Base-by-base conservation (phyloP, 2,113 vertebrate species). In the Cynocephalus volans region DNA sequence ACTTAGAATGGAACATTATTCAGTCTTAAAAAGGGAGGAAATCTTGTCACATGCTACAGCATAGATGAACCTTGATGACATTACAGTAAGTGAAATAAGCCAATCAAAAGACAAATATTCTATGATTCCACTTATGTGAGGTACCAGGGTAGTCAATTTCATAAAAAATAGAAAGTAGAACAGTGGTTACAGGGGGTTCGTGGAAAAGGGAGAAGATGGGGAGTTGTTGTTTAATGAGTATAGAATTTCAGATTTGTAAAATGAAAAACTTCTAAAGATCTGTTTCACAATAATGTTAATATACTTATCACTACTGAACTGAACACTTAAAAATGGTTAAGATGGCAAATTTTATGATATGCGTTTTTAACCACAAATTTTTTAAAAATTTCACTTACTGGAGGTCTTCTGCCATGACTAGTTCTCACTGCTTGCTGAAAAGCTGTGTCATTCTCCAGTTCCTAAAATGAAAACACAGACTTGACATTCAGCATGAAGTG, bases 341-440 rank as follows among this genome's bases (percentile, higher is more conserved):
- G 12, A 48, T 33, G 36, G 88, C 33, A 80, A 87, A 75, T n/a
- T 60, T 26, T 73, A 36, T 90, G 54, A 75, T 81, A 62, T 26
- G 5, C 83, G 8, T 15, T 86, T 88, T 81, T 90, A 72, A 85
- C 24, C 10, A 36, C 4, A 64, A 76, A 4, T 41, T 41, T 87
- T 58, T 26, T 50, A 48, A 83, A 72, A 88, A 67, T 93, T 72
- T 75, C 79, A 98, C 99, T 99, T 98, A 99, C 99, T 77, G 99
- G 99, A 58, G 99, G 99, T 98, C 99, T 99, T 98, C 99, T 99
- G 96, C 99, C 99, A 98, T 99, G 99, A 98, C 99, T 99, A 50
- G 99, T 99, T 97, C 98, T 99, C 56, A 99, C 99, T 80, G 99
- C 99, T 98, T 99, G 99, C 97, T 99, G 99, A 98, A 99, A 99